Conservation (phyloP, 2,888 invertebrate species). For the Cremastobaeus sp. region DNA sequence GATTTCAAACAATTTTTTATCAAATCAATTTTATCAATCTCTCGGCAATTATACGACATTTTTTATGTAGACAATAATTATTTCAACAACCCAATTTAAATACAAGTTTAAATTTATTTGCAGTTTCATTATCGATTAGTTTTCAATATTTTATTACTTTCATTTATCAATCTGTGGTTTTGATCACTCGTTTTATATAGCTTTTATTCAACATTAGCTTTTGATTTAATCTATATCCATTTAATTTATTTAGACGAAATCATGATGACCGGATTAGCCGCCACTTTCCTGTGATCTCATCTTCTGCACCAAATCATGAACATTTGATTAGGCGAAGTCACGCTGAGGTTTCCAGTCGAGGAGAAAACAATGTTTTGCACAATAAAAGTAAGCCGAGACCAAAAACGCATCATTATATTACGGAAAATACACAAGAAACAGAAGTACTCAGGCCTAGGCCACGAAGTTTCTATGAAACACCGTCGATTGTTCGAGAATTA, state of each 20-base stretch:
- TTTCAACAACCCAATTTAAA: too few relatives aligned
- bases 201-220: too few relatives aligned
- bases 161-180: too few relatives aligned
- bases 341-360: constrained; percentile 68
- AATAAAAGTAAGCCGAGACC: constrained; percentile 70
- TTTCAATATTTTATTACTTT: too few relatives aligned
- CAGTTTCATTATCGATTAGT: too few relatives aligned
- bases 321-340: constrained; percentile 69
- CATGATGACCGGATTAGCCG: constrained; percentile 70
- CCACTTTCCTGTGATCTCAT: constrained; percentile 64
- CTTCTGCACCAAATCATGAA: constrained; percentile 64
- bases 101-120: too few relatives aligned
- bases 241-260: constrained; percentile 62
- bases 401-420: constrained; percentile 72
- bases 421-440: constrained; percentile 68
- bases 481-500: constrained; percentile 71
- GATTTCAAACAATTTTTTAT: neutral
- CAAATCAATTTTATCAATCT: neutral
- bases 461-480: constrained; percentile 76
- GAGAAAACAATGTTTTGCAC: constrained; percentile 70
- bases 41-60: too few relatives aligned
- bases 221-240: too few relatives aligned
- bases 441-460: constrained; percentile 73
- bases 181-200: too few relatives aligned
- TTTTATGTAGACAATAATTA: too few relatives aligned